These are phyloP conservation scores for Python bivittatus DNA, from an alignment of 2,113 vertebrate species.

Conservation along the genomic window DNA sequence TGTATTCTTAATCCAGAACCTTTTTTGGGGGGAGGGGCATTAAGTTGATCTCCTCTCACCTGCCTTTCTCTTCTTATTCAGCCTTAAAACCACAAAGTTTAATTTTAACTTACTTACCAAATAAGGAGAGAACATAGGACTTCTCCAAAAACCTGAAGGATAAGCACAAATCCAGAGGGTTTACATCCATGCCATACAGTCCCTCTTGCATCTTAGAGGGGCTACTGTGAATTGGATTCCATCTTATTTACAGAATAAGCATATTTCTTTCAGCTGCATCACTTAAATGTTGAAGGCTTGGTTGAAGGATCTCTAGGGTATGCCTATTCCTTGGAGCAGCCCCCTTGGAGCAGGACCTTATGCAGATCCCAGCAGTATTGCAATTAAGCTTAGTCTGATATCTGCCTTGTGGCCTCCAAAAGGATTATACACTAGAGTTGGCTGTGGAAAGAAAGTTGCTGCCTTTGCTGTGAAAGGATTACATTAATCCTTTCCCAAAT, in stretches of 20 bases:
- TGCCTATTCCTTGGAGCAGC: no score
- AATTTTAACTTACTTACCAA: no score
- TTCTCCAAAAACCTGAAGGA: no score
- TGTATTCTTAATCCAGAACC: no score
- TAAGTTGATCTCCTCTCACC: no score
- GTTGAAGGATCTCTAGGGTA: not conserved
- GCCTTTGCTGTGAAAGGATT: not conserved
- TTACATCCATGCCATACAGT: not conserved
- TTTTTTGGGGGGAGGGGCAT: no score
- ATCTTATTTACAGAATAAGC: not conserved
- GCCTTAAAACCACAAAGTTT: no score
- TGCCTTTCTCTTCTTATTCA: no score
- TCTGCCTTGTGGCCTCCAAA: not conserved
- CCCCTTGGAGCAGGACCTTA: no score
- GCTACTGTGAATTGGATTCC: not conserved
- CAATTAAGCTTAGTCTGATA: not conserved
- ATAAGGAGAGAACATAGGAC: no score
- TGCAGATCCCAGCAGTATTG: not conserved
- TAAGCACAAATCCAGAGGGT: no score
- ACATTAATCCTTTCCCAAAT: no score
- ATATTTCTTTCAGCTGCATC: not conserved
- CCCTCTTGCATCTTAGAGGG: not conserved
- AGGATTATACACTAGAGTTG: not conserved
- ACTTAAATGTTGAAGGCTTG: not conserved
- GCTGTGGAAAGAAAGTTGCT: not conserved